Evolutionary conservation across 2,797 vertebrate genomes (phyloP).

Genomic region (Micromesistius poutassou): DNA sequence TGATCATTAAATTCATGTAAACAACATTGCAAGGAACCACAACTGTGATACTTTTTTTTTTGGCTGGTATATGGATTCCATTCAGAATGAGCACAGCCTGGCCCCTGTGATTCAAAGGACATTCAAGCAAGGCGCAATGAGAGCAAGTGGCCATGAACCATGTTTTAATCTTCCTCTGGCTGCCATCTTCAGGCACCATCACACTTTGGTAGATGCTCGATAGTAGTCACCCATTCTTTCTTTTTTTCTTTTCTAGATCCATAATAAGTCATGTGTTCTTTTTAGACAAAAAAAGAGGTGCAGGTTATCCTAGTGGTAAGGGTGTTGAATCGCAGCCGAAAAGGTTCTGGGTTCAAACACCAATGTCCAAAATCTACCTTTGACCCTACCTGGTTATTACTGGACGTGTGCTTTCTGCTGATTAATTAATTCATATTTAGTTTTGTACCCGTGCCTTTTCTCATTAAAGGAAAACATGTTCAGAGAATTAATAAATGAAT

Average conservation of each 20-base stretch:
- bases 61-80: background rate
- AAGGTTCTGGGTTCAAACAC: background rate
- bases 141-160: background rate
- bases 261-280: background rate
- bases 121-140: background rate
- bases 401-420: background rate
- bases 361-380: background rate
- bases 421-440: background rate
- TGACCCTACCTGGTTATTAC: background rate
- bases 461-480: background rate
- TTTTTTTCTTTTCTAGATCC: background rate
- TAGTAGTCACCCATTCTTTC: background rate
- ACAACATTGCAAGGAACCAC: background rate
- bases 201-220: too few relatives aligned
- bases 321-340: too few relatives aligned
- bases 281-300: background rate
- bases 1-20: constrained; percentile 11
- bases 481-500: background rate
- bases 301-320: background rate
- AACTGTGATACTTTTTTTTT: background rate
- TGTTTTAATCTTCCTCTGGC: background rate
- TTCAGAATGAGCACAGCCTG: background rate
- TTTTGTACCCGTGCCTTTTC: background rate
- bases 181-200: background rate
- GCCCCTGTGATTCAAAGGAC: background rate